phyloP scores from a whole-genome alignment of 2,113 vertebrate species.

The Lonchura striata region DNA sequence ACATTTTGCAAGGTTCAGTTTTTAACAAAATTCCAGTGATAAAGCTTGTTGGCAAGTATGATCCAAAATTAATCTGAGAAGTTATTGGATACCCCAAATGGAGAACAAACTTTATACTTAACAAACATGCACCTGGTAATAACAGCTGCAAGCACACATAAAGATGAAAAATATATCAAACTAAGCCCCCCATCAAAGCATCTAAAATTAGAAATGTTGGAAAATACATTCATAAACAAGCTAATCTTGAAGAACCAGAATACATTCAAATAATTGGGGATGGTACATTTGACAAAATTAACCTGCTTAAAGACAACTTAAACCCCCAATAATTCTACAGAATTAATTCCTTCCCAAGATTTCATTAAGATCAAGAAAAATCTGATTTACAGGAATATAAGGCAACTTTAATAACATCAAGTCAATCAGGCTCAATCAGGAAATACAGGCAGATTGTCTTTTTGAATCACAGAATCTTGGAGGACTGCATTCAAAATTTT shows the following conservation, averaged over 20 bases:
- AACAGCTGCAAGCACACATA: slow-evolving; percentile 27
- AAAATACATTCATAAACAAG: neutral
- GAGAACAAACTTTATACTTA: neutral
- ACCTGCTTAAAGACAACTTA: neutral
- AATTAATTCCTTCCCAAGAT: neutral
- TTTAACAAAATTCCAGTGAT: neutral
- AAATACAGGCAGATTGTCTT: neutral
- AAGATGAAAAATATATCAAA: neutral
- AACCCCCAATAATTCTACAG: neutral
- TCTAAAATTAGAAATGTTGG: neutral
- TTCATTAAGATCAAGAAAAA: neutral
- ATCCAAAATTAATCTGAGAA: neutral
- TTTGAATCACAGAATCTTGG: neutral
- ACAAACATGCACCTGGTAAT: neutral
- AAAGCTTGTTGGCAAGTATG: neutral
- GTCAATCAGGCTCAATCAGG: neutral
- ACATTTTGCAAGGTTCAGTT: neutral
- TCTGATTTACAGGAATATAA: neutral
- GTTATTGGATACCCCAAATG: neutral
- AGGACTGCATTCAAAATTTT: neutral
- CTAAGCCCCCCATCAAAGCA: neutral
- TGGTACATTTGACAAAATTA: neutral
- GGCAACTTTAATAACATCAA: neutral
- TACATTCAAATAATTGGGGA: neutral
- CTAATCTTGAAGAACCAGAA: neutral